Conservation (phyloP, 1,140 invertebrate genomes). For the Drosophila albomicans region DNA sequence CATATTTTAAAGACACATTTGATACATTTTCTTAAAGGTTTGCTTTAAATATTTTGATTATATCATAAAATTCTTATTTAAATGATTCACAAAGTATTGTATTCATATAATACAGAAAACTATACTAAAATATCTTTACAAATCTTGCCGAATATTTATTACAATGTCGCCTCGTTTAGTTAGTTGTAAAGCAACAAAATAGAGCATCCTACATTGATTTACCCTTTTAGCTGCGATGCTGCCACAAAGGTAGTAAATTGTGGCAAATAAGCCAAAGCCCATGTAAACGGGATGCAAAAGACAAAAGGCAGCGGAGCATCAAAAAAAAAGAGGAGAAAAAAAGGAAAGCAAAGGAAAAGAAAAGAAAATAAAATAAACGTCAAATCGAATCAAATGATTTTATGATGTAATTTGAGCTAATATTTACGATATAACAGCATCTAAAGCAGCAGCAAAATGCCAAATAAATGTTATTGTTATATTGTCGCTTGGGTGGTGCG, state of each 20-base stretch:
- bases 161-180: background rate
- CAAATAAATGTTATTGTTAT: slow-evolving; percentile 85
- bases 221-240: slow-evolving; percentile 16
- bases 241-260: slow-evolving; percentile 51
- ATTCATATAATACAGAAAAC: too few species aligned
- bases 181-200: background rate
- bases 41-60: too few species aligned
- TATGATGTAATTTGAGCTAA: slow-evolving; percentile 85
- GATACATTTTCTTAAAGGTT: too few species aligned
- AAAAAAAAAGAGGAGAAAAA: slow-evolving; percentile 1
- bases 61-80: too few species aligned
- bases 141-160: background rate
- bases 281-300: slow-evolving; percentile 30
- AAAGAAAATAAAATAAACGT: slow-evolving; percentile 77
- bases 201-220: slow-evolving; percentile 22
- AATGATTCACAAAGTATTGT: too few species aligned
- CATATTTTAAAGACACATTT: too few species aligned
- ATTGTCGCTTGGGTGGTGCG: slow-evolving; percentile 83
- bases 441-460: slow-evolving; percentile 84
- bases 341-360: slow-evolving; percentile 24
- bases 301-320: background rate
- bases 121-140: background rate
- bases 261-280: background rate
- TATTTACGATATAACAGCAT: slow-evolving; percentile 85
- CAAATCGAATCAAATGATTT: slow-evolving; percentile 85